Base-by-base conservation (phyloP, 2,113 vertebrate genomes). In the Chiloscyllium plagiosum region DNA sequence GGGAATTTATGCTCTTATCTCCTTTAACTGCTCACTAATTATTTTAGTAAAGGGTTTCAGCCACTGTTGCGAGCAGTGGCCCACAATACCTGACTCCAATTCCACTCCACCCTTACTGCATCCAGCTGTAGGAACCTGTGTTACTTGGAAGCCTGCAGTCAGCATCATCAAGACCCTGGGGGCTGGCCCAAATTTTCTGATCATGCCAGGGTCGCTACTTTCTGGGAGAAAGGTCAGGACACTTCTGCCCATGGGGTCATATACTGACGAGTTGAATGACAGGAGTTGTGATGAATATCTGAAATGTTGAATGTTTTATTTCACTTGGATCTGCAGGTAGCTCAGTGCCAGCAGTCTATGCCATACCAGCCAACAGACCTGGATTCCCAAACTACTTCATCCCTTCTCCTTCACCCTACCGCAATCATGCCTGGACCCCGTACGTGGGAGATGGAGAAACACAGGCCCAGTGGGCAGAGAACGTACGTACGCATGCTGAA, bases 391-490 rank as follows among this genome's bases (percentile, higher is more conserved):
- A 98, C 96, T 99, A 99, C 97, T 99, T 98, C 96, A 98, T 99
- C 96, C 98, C 98, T 89, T 98, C 99, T 20, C 98, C 99, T 94
- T 98, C 98, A 0, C 99, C 99, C 86, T 99, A 99, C 96, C 98
- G 98, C 96, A 99, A 97, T 97, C 99, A 99, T 37, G 98, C 98
- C 96, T 99, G 99, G 99, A 99, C 99, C 98, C 98, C 99, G 96
- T 99, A 99, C 37, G 98, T 98, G 17, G 98, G 98, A 95, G 99
- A 99, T 95, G 98, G 98, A 4, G 99, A 99, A 96, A 96, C 99
- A 90, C 97, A 98, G 0, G 98, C 98, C 96, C 99, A 99, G 97
- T 99, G 99, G 99, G 98, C 98, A 83, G 99, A 99, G 96, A 98
- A 99, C 97, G 99, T 99, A 98, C 98, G 98, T 95, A 72, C 42